These are phyloP conservation scores for Eidolon helvum DNA, from an alignment of 2,113 vertebrate species.

Conservation along the genomic window DNA sequence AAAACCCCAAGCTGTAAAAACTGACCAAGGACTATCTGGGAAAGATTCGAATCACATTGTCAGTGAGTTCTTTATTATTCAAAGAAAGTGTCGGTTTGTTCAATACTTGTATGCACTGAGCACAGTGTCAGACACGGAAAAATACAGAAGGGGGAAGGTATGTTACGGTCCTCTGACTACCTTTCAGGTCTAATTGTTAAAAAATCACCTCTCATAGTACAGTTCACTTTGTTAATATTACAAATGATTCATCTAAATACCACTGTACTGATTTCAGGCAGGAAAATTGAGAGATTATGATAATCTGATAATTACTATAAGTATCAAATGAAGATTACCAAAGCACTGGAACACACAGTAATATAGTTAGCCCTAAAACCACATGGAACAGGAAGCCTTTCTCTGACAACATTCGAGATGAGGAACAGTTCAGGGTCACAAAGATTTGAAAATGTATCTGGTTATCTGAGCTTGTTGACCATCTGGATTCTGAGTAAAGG, in stretches of 20 bases:
- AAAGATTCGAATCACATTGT: background rate
- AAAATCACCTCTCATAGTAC: background rate
- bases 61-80: background rate
- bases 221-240: background rate
- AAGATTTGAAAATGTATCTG: constrained; percentile 9
- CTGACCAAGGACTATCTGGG: background rate
- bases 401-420: background rate
- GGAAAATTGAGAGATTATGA: background rate
- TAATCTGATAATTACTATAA: constrained; percentile 20
- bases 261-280: background rate
- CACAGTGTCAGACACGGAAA: background rate
- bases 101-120: background rate
- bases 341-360: background rate
- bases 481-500: background rate
- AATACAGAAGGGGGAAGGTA: background rate
- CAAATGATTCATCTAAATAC: constrained; percentile 41
- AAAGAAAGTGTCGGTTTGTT: background rate
- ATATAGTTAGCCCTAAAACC: background rate
- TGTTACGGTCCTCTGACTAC: background rate
- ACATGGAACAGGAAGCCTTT: background rate
- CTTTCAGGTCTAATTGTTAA: background rate
- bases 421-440: background rate
- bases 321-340: background rate
- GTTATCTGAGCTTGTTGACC: background rate
- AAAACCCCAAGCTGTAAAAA: background rate